These are phyloP conservation scores for Zenarchopterus dispar DNA, from an alignment of 2,797 vertebrate genomes.

Conservation along the genomic window DNA sequence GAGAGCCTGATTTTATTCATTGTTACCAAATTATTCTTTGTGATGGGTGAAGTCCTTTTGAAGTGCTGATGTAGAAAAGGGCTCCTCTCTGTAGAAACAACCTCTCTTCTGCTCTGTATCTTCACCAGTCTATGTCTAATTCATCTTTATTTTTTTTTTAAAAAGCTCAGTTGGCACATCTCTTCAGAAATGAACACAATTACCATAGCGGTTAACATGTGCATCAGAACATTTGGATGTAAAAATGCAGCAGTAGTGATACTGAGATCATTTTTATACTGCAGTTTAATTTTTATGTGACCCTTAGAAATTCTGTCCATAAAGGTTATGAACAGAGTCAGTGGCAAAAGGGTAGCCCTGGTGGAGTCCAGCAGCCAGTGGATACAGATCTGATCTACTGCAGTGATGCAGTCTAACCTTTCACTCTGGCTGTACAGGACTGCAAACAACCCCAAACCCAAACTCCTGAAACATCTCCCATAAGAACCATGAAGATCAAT, in stretches of 20 bases:
- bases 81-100: conserved; percentile 22
- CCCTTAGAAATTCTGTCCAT: no score
- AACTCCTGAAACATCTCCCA: neutral
- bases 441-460: neutral
- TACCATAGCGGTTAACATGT: conserved; percentile 21
- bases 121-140: conserved; percentile 26
- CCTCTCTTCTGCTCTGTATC: conserved; percentile 17
- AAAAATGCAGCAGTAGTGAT: conserved; percentile 16
- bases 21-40: conserved; percentile 39
- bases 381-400: no score
- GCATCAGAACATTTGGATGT: conserved; percentile 17
- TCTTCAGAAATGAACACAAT: conserved; percentile 29
- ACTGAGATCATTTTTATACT: conserved; percentile 14
- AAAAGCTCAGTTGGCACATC: conserved; percentile 42
- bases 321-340: no score
- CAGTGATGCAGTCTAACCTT: no score
- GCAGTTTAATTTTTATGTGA: no score
- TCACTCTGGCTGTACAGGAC: no score
- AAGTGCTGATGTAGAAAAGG: conserved; percentile 16
- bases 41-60: conserved; percentile 21
- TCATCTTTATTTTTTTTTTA: conserved; percentile 37
- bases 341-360: no score
- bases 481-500: neutral
- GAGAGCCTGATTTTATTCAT: conserved; percentile 16
- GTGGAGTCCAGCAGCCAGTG: no score